Base-by-base conservation (phyloP, 2,797 vertebrate species). In the Tinamus major region DNA sequence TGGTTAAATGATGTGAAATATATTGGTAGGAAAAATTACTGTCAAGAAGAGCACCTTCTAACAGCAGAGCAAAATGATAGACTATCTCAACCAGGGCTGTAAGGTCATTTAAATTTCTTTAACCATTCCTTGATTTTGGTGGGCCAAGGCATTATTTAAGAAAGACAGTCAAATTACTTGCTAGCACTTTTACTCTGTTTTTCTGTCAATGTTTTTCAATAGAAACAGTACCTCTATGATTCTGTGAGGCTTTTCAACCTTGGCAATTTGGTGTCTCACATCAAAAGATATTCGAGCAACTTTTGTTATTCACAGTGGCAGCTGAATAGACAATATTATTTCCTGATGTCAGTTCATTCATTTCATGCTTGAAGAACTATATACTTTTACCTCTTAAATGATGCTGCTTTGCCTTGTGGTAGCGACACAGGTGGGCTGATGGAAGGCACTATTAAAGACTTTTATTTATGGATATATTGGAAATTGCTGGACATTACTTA, bases 251-350 rank as follows among this genome's bases (percentile, higher is more conserved):
- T 85, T 87, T 91, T 77, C 76, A 77, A 56, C 77, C 53, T 85
- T 80, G 48, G 48, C 15, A 85, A 1, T 79, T 89, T 93, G 35
- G 61, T 93, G 42, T 27, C 37, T 89, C 31, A 89, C 48, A 91
- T 89, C 64, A 91, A 93, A 94, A 89, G 69, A 78, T 83, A 89
- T 70, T 89, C n/a, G 33, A 56, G 89, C 61, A 51, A 51, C 48
- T 89, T 95, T 95, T 79, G 70, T 85, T 91, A 91, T 94, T 92
- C 87, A 89, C 62, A 80, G 62, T 17, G 16, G 29, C 46, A 93
- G n/a, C 21, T 91, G 82, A 93, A 94, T 56, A 48, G 64, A 87
- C 85, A 94, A 91, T 56, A 89, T 87, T 89, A 85, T 92, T 93
- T 92, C 71, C 82, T 94, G 17, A 91, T 94, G 76, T 92, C 68